Base-by-base conservation (phyloP, 2,888 invertebrate species). In the Caprella mutica region DNA sequence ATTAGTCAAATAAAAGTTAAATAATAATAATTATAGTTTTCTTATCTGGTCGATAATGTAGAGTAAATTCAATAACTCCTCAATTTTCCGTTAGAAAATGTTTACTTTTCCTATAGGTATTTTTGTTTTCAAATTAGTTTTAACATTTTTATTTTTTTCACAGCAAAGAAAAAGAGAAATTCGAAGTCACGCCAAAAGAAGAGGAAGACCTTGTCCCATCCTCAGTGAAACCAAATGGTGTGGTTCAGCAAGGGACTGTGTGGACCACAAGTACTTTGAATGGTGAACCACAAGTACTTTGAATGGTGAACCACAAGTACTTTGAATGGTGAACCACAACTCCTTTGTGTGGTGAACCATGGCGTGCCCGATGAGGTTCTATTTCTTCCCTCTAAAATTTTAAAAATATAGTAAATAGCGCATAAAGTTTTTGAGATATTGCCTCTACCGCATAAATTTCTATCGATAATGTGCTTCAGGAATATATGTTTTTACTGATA, bases 191-290 rank as follows among this genome's bases (percentile, higher is more conserved):
- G 82, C 86, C 54, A 77, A 85, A 61, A 78, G 86, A 12, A 87
- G 87, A 12, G 92, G 92, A 8, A 77, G 80, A 26, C 78, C 83
- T 6, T 93, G 93, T 76, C 88, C 88, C 5, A 84, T 86, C 12
- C 78, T 90, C 55, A 80, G 83, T 66, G 85, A 89, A 71, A 86
- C 86, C 24, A 82, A 86, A 70, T 90, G 90, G 89, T 91, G 91
- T 71, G 88, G 89, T 58, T 83, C 85, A 65, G 80, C 81, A 64
- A 77, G 79, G 66, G 80, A 81, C 62, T 84, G 84, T 72, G 30
- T 48, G 30, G 78, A 78, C 42, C 58, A 60, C 70, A 76, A 74
- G 67, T 81, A 80, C 73, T 81, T 81, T 73, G 78, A 79, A 72
- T 81, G 81, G 81, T 69, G 68, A 43, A 42, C 43, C 26, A 14